These are phyloP conservation scores for Elysia crispata DNA, from an alignment of 2,888 invertebrate genomes.

Conservation along the genomic window DNA sequence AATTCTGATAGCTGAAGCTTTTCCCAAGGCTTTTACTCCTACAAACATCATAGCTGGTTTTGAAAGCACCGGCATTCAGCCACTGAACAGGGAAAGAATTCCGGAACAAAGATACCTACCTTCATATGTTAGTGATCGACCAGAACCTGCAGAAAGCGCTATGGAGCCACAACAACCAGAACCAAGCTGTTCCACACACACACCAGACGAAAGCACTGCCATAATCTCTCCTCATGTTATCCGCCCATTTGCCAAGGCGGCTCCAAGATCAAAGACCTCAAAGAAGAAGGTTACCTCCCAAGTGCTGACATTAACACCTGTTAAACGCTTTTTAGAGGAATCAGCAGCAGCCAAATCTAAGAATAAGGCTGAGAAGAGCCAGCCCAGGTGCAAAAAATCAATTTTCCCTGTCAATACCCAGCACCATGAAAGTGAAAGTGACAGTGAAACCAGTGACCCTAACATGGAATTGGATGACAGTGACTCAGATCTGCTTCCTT, in stretches of 20 bases:
- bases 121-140: slow-evolving; percentile 16
- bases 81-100: slow-evolving; percentile 33
- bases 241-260: not conserved
- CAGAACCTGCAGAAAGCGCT: not conserved
- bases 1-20: slow-evolving; percentile 17
- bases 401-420: no score
- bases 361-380: no score
- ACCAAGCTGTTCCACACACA: not conserved
- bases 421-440: no score
- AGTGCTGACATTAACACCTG: not conserved
- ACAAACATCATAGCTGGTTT: slow-evolving; percentile 49
- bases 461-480: not conserved
- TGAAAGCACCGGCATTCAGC: slow-evolving; percentile 41
- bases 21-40: slow-evolving; percentile 35
- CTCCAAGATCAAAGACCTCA: not conserved
- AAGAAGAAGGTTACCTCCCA: not conserved
- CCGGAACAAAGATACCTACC: slow-evolving; percentile 1
- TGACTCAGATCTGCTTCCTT: not conserved
- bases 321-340: not conserved
- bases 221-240: slow-evolving; percentile 1
- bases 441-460: slow-evolving; percentile 2
- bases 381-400: no score
- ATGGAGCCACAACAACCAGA: not conserved
- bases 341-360: no score
- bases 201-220: slow-evolving; percentile 2